Conservation (phyloP, 2,113 vertebrate species). For the Myotis lucifugus region DNA sequence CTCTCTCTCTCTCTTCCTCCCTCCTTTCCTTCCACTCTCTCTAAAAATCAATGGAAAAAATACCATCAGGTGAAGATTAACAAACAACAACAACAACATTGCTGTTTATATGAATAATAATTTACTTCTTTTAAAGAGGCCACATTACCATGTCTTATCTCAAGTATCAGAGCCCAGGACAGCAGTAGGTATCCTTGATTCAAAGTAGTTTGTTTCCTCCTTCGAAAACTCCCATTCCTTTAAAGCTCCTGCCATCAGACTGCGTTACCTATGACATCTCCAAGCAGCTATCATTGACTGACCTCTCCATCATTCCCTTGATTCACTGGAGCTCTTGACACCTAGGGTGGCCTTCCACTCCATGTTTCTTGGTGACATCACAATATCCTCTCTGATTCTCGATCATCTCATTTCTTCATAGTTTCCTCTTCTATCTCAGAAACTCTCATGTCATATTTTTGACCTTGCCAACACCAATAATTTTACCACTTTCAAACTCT, state of each 20-base stretch:
- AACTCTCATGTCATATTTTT: background rate
- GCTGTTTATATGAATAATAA: background rate
- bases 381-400: background rate
- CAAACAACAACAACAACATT: background rate
- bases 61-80: too few relatives aligned
- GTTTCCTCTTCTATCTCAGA: background rate
- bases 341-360: background rate
- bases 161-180: background rate
- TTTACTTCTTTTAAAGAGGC: background rate
- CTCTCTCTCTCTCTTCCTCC: too few relatives aligned
- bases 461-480: background rate
- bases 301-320: background rate
- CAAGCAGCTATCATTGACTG: too few relatives aligned
- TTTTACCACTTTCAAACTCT: background rate
- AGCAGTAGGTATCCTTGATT: background rate
- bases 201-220: background rate
- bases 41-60: too few relatives aligned
- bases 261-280: background rate
- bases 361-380: background rate
- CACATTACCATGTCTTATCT: background rate
- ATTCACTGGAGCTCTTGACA: background rate
- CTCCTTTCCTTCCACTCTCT: background rate
- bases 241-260: too few relatives aligned
- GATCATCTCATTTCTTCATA: background rate
- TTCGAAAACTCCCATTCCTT: background rate